phyloP scores from a whole-genome alignment of 2,113 vertebrate species.

The Pelecanoides urinatrix region DNA sequence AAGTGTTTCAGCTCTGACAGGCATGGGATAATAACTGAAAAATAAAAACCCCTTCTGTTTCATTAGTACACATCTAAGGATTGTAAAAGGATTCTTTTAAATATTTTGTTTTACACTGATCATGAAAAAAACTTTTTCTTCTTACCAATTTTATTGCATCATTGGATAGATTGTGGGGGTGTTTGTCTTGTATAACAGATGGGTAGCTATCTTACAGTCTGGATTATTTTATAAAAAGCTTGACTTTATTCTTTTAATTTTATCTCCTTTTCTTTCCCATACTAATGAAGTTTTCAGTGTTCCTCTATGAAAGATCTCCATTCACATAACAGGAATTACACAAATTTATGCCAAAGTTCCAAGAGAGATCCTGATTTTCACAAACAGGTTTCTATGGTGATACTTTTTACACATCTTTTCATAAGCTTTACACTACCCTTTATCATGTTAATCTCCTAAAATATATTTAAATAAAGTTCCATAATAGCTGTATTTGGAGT shows the following conservation, averaged over 20 bases:
- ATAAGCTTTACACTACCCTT: neutral
- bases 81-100: neutral
- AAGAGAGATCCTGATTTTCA: neutral
- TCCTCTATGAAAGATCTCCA: neutral
- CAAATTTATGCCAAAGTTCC: constrained; percentile 6
- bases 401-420: constrained; percentile 13
- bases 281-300: neutral
- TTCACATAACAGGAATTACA: neutral
- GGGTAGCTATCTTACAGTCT: neutral
- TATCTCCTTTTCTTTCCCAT: neutral
- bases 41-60: neutral
- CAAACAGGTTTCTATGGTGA: constrained; percentile 22
- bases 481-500: neutral
- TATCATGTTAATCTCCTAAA: constrained; percentile 13
- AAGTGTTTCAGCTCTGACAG: neutral
- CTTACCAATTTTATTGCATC: neutral
- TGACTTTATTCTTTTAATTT: neutral
- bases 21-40: neutral
- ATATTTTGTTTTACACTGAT: neutral
- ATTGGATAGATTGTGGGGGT: neutral
- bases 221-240: neutral
- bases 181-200: neutral
- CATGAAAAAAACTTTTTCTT: neutral
- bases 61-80: neutral
- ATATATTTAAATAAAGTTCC: neutral